Evolutionary conservation across 2,888 invertebrate species (phyloP).

Genomic region (Branchipolynoe longqiensis): DNA sequence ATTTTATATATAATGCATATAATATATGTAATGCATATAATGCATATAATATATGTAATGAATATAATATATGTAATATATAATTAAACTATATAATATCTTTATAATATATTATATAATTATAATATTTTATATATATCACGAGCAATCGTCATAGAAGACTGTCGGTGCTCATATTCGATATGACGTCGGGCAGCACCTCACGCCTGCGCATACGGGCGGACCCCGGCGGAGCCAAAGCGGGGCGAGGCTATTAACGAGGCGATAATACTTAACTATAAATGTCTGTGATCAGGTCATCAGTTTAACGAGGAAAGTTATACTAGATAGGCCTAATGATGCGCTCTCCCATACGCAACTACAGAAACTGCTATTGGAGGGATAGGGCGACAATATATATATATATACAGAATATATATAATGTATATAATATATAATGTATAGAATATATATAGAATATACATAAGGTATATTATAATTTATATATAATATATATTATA

Average conservation of each 20-base stretch:
- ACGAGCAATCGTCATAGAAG: neutral
- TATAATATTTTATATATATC: neutral
- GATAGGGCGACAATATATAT: neutral
- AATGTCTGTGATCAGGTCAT: conserved; percentile 42
- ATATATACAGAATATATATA: neutral
- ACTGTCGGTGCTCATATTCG: neutral
- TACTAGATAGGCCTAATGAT: neutral
- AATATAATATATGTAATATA: too few relatives aligned
- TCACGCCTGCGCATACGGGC: neutral
- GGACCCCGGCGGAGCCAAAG: neutral
- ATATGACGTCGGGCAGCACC: neutral
- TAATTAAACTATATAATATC: too few relatives aligned
- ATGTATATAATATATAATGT: too few relatives aligned
- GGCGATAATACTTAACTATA: conserved; percentile 15
- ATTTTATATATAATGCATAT: too few relatives aligned
- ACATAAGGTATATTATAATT: too few relatives aligned
- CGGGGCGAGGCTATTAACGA: neutral
- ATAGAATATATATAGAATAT: too few relatives aligned
- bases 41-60: too few relatives aligned
- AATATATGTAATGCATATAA: too few relatives aligned
- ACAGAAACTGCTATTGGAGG: conserved; percentile 45
- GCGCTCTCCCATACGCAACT: conserved; percentile 30
- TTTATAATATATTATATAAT: too few relatives aligned
- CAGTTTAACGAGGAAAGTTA: neutral
- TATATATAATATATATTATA: too few relatives aligned